A percentile compares a stretch with the other conserved stretches of the same genome.
phyloP scores from a whole-genome alignment of 2,888 invertebrate genomes.

The Pardosa pseudoannulata region DNA sequence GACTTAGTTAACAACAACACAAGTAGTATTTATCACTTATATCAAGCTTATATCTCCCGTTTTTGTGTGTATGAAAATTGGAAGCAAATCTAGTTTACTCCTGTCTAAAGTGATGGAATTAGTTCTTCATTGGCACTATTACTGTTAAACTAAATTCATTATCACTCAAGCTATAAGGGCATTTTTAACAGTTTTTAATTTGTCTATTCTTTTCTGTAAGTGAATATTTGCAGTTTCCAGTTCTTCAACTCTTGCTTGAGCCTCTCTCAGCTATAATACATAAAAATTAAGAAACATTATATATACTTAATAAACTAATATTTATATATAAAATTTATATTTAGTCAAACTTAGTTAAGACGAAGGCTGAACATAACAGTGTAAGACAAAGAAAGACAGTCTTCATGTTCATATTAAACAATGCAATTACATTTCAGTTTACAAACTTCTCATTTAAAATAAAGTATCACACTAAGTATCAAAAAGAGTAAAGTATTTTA shows the following conservation, averaged over 20 bases:
- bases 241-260: conserved; percentile 93
- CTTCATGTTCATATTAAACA: too few relatives aligned
- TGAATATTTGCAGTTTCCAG: conserved; percentile 97
- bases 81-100: conserved; percentile 29
- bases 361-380: too few relatives aligned
- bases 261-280: conserved; percentile 91
- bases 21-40: conserved; percentile 19
- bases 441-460: too few relatives aligned
- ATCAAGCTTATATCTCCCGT: background rate
- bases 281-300: background rate
- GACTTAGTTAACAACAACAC: conserved; percentile 1
- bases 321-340: too few relatives aligned
- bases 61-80: conserved; percentile 6
- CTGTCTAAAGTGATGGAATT: conserved; percentile 2
- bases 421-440: too few relatives aligned
- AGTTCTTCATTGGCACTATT: conserved; percentile 58
- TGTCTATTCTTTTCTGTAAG: conserved; percentile 96
- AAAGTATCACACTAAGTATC: too few relatives aligned
- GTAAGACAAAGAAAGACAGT: too few relatives aligned
- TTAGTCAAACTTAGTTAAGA: too few relatives aligned
- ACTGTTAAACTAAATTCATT: background rate
- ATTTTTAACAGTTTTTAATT: conserved; percentile 88
- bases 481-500: too few relatives aligned
- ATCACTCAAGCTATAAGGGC: conserved; percentile 60
- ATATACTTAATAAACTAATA: too few relatives aligned